Base-by-base conservation (phyloP, 1,140 invertebrate species). In the Teleopsis dalmanni region DNA sequence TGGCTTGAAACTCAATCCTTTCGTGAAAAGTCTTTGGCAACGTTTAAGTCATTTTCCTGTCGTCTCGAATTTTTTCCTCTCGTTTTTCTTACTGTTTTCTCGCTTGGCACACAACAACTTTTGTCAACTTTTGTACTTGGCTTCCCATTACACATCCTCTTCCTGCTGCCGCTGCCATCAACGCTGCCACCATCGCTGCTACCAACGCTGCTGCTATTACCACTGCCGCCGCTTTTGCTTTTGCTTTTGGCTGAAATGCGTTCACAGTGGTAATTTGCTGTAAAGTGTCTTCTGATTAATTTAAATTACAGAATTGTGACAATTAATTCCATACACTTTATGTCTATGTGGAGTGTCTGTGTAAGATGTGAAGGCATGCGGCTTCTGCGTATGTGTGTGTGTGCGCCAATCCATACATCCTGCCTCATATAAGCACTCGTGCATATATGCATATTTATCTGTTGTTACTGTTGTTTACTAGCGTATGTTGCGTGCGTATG, bases 291-390 rank as follows among this genome's bases (percentile, higher is more conserved):
- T 33, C 31, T 44, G 42, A 44, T 44, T 44, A 44, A 44, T 44
- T 44, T 44, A 44, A 44, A 44, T 44, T 27, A 44, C 42, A 33
- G 42, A 44, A 44, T 33, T 44, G 42, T 44, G 42, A 44, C 42
- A 44, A 44, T 44, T 44, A 44, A 44, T 44, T 44, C 21, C 8
- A 44, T 44, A 44, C 29, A n/a, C n/a, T n/a, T n/a, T n/a, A n/a
- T n/a, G n/a, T n/a, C n/a, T n/a, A n/a, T n/a, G n/a, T n/a, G n/a
- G n/a, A n/a, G n/a, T n/a, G n/a, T n/a, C n/a, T n/a, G n/a, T n/a
- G n/a, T n/a, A n/a, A n/a, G n/a, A n/a, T n/a, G n/a, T n/a, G n/a
- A n/a, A n/a, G n/a, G n/a, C n/a, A n/a, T n/a, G n/a, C n/a, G n/a
- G n/a, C n/a, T n/a, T n/a, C n/a, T n/a, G n/a, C n/a, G n/a, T n/a